Percentiles rank a stretch among this genome's conserved stretches.
Evolutionary conservation across 2,113 vertebrate genomes (phyloP).

Genomic region (Microtus pennsylvanicus): DNA sequence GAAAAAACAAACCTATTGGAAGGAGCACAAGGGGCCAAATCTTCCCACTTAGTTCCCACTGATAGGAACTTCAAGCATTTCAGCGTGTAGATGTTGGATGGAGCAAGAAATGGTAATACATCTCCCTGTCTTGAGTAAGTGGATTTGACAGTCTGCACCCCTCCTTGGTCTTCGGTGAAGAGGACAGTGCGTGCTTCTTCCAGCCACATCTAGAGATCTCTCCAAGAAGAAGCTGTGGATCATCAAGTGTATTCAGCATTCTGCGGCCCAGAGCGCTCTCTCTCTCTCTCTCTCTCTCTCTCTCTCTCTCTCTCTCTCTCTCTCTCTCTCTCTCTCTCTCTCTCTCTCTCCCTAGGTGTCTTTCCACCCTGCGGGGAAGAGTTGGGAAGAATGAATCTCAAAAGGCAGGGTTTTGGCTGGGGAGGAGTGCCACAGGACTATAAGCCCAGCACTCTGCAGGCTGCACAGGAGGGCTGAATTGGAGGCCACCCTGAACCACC

Average conservation of each 20-base stretch:
- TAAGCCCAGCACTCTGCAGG: background rate
- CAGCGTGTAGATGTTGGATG: background rate
- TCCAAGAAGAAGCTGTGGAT: background rate
- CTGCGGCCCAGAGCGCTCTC: background rate
- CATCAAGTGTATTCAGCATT: background rate
- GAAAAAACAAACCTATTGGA: slow-evolving; percentile 65
- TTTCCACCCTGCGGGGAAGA: background rate
- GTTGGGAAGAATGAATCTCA: background rate
- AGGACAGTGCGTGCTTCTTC: background rate
- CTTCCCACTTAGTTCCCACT: background rate
- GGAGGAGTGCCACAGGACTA: background rate
- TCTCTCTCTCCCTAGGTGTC: background rate
- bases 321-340: too few species aligned
- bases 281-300: background rate
- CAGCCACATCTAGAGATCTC: background rate
- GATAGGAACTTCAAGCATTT: background rate
- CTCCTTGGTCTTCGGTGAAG: background rate
- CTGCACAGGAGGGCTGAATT: background rate
- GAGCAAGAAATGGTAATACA: background rate
- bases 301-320: too few species aligned
- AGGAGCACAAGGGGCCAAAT: background rate
- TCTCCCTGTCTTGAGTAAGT: background rate
- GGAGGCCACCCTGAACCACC: background rate
- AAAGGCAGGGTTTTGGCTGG: background rate
- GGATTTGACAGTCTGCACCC: background rate